A percentile compares a stretch with the other conserved stretches of the same genome.
phyloP scores from a whole-genome alignment of 2,888 invertebrate genomes.

The Megastigmus dorsalis region DNA sequence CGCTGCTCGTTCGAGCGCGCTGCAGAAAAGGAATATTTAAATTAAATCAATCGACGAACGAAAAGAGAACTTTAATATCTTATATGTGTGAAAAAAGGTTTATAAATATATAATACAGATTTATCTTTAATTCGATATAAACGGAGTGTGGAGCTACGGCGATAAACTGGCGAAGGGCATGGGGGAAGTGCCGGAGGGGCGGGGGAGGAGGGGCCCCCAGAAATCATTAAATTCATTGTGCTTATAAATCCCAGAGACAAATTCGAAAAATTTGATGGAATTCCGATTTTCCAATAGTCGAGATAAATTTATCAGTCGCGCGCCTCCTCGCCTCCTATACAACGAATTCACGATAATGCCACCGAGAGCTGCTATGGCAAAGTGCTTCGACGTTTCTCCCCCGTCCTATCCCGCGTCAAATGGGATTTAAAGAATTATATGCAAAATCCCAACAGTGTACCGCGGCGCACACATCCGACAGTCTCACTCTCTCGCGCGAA shows the following conservation, averaged over 20 bases:
- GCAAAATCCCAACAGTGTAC: constrained; percentile 33
- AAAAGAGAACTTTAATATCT: no score
- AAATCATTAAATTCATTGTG: constrained; percentile 2
- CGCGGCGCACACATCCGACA: constrained; percentile 11
- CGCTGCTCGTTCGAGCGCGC: no score
- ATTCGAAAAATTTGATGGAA: constrained; percentile 32
- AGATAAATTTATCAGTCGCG: constrained; percentile 34
- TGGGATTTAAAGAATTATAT: constrained; percentile 46
- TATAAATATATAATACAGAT: no score
- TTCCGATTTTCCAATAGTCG: constrained; percentile 30
- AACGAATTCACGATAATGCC: constrained; percentile 29
- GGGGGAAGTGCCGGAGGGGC: no score
- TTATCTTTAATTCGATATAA: no score
- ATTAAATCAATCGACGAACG: no score
- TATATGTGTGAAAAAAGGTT: no score
- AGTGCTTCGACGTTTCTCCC: constrained; percentile 28
- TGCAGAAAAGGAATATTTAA: no score
- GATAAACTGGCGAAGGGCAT: no score
- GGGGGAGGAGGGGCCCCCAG: no score
- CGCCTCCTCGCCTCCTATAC: not conserved
- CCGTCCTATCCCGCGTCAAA: constrained; percentile 33
- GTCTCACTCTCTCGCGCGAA: not conserved
- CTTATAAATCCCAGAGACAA: not conserved
- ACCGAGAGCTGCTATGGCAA: constrained; percentile 1
- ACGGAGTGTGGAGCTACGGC: no score